Evolutionary conservation across 1,140 invertebrate species (phyloP), one percentile per base, ranked within the genome.

Genomic region (Anthonomus grandis): DNA sequence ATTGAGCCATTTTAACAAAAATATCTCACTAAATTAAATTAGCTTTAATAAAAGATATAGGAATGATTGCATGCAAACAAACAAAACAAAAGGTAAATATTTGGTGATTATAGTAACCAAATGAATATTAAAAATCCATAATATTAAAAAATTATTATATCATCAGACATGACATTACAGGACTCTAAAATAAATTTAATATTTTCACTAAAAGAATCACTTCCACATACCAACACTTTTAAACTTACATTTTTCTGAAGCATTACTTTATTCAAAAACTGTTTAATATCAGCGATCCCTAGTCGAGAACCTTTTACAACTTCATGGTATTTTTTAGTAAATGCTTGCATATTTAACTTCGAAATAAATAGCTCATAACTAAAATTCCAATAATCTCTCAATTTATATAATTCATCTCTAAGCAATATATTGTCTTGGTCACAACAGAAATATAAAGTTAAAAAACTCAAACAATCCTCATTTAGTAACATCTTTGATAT

Each of bases 341-440:
- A 56, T 54, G 59, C 56, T n/a, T 27, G 21, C 3, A 17, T 44
- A 25, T 21, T 36, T 47, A 49, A 54, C 57, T 57, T 59, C 60
- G 77, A 77, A 39, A 86, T 57, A 73, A 76, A 85, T 62, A 84
- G 74, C 55, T 74, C 70, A 60, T 81, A 80, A 46, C 70, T 74
- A 66, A 87, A 86, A 75, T 87, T 87, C 85, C 85, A 88, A 71
- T 74, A 83, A 10, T 65, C 64, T 34, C 68, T 70, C 60, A 79
- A 79, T 17, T 74, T 60, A 65, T 81, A 79, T 4, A 87, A 63
- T 57, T 83, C 72, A 39, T 78, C 62, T 64, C 81, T 76, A 25
- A 86, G 74, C 25, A 85, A 70, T 47, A 87, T 78, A 52, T 79
- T 74, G 36, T 76, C 61, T 31, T 75, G 70, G 44, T 72, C 67